These are phyloP conservation scores for Chiloscyllium punctatum DNA, from an alignment of 2,797 vertebrate species.

Conservation along the genomic window DNA sequence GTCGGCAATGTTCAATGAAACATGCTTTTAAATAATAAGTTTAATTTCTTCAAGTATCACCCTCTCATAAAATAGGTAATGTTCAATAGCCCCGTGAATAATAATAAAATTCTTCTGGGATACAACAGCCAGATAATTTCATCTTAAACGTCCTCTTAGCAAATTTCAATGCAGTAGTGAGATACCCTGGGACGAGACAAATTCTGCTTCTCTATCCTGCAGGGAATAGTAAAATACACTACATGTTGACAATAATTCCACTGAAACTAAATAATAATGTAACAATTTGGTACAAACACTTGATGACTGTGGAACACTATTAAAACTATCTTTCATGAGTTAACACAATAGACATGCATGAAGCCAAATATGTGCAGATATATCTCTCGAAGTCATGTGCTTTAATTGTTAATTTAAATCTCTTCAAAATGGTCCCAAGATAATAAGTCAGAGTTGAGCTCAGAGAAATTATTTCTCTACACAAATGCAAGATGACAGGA, in stretches of 20 bases:
- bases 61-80: neutral
- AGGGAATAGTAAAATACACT: slow-evolving; percentile 12
- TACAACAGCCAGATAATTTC: neutral
- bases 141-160: slow-evolving; percentile 19
- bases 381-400: neutral
- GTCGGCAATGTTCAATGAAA: neutral
- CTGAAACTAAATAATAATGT: slow-evolving; percentile 25
- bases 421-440: neutral
- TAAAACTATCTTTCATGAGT: slow-evolving; percentile 28
- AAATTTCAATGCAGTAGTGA: neutral
- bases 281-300: slow-evolving; percentile 1
- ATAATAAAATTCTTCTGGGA: slow-evolving; percentile 6
- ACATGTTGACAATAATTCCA: slow-evolving; percentile 8
- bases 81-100: neutral
- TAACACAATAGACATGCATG: neutral
- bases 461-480: neutral
- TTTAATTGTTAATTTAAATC: slow-evolving; percentile 17
- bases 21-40: neutral
- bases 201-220: neutral
- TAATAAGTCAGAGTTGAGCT: neutral
- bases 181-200: neutral
- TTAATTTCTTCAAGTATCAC: neutral
- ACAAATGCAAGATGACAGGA: neutral
- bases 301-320: neutral
- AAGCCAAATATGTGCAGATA: neutral